Base-by-base conservation (phyloP, 2,113 vertebrate species). In the Aramus guarauna region DNA sequence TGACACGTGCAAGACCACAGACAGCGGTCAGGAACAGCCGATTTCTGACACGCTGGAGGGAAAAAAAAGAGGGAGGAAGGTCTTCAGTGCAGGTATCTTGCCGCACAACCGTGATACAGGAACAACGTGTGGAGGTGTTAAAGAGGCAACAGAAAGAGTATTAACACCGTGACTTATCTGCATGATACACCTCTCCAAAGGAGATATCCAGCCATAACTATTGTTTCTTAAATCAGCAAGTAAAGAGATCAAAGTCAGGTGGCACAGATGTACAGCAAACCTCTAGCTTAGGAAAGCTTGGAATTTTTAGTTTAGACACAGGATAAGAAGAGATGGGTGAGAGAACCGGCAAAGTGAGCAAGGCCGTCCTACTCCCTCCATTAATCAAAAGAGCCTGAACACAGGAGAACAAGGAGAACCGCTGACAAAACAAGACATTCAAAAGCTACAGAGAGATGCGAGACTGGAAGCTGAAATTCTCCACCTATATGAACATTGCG, bases 221-320 rank as follows among this genome's bases (percentile, higher is more conserved):
- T 5, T 36, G 47, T 52, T 45, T 66, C 60, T 68, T 43, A 69
- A 62, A 53, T 17, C 47, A 47, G 22, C 27, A 58, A 26, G 15
- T 15, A 12, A 64, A 73, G 39, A 11, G 12, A 23, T 67, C 60
- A 68, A 37, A 67, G 8, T 23, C 7, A 5, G 18, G 24, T 36
- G 20, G 32, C 0, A 6, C 8, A 30, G 72, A 48, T 0, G 0
- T 5, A 58, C 0, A 5, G 77, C 56, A 81, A 90, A 67, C 8
- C 67, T 67, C 15, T 20, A 12, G 12, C 45, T 17, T 1, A 5
- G 48, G 30, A 84, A 84, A 89, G 52, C 30, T 1, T 75, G 16
- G 48, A 86, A 87, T 3, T 63, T 5, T 32, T 52, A 47, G 8
- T 43, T 88, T 27, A 47, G 37, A 77, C 26, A 37, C 0, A 8